Evolutionary conservation across 1,140 invertebrate species (phyloP).

Genomic region (Penaeus vannamei): DNA sequence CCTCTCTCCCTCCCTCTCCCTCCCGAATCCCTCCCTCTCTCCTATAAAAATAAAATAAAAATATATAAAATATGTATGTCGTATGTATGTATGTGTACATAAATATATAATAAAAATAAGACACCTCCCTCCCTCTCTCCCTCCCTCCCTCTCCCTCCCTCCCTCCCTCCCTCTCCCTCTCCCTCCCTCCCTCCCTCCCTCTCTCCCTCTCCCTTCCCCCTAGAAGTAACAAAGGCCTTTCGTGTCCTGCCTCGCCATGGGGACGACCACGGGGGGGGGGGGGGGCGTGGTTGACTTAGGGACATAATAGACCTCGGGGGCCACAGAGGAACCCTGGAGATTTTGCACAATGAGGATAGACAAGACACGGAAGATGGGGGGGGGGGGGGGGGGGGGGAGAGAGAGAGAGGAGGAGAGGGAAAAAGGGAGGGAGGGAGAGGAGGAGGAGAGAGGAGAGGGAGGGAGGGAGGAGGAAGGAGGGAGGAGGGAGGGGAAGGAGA

Average conservation of each 20-base stretch:
- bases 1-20: too few relatives aligned
- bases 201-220: background rate
- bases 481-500: background rate
- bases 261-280: background rate
- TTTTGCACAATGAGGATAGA: background rate
- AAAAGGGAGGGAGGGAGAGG: background rate
- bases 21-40: too few relatives aligned
- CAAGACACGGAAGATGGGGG: background rate
- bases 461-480: background rate
- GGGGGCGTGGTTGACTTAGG: background rate
- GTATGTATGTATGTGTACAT: slow-evolving; percentile 6
- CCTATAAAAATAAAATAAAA: too few relatives aligned
- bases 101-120: background rate
- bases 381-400: background rate
- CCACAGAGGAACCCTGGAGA: background rate
- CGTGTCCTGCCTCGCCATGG: background rate
- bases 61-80: background rate
- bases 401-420: background rate
- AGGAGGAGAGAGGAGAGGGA: background rate
- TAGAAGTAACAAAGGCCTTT: background rate
- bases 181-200: background rate
- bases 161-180: background rate
- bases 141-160: slow-evolving; percentile 3
- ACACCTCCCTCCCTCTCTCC: background rate
- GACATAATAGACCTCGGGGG: background rate